phyloP scores from a whole-genome alignment of 2,888 invertebrate species.

The Calephelis perditalis region DNA sequence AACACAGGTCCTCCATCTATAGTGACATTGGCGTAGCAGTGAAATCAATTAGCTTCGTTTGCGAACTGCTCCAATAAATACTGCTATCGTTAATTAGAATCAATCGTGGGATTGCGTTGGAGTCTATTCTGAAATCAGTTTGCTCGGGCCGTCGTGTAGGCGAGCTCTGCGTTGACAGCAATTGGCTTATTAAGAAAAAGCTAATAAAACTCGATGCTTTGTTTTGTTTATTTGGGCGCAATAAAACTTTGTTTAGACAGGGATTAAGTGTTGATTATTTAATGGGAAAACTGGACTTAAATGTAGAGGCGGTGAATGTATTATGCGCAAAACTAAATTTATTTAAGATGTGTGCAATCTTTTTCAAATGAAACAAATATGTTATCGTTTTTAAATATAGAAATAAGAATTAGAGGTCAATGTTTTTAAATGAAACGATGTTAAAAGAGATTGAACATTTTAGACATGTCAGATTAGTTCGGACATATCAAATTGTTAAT shows the following conservation, averaged over 20 bases:
- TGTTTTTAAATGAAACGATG: too few species aligned
- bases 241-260: slow-evolving; percentile 16
- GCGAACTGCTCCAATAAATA: slow-evolving; percentile 73
- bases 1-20: slow-evolving; percentile 12
- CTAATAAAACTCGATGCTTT: slow-evolving; percentile 52
- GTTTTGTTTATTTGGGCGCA: slow-evolving; percentile 22
- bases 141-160: slow-evolving; percentile 46
- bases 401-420: too few species aligned
- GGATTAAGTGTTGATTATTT: slow-evolving; percentile 19
- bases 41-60: slow-evolving; percentile 74
- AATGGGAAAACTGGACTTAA: background rate
- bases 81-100: slow-evolving; percentile 76
- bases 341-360: too few species aligned
- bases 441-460: too few species aligned
- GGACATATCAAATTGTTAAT: too few species aligned
- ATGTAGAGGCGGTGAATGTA: too few species aligned
- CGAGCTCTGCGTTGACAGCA: slow-evolving; percentile 51
- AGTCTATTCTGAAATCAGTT: slow-evolving; percentile 66
- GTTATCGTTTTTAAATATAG: too few species aligned
- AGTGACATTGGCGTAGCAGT: slow-evolving; percentile 42
- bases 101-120: slow-evolving; percentile 69
- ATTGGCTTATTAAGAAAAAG: slow-evolving; percentile 60
- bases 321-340: too few species aligned
- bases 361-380: too few species aligned
- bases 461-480: too few species aligned